Evolutionary conservation across 2,888 invertebrate species (phyloP), one percentile per base, ranked within the genome.

Genomic region (Spialia ferax): DNA sequence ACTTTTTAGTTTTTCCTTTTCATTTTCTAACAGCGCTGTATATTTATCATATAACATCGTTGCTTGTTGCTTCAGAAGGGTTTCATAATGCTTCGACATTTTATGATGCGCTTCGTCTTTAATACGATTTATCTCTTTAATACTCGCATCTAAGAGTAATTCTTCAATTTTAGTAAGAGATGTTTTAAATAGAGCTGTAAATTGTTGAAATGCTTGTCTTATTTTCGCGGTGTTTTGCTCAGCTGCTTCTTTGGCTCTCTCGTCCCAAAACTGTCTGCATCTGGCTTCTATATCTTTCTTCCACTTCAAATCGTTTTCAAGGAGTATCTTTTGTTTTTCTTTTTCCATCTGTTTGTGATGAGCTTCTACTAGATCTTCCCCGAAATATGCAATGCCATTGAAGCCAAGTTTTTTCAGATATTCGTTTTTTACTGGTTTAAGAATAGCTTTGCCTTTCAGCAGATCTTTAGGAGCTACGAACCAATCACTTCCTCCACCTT

Each of bases 401-500:
- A 75, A 84, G 23, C 86, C 84, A 57, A 91, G 75, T 72, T 87
- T 83, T 1, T 74, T 62, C 4, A 92, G 76, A 63, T 80, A 69
- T 68, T 86, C 74, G 26, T 83, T 85, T 65, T 80, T 80, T 0
- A 85, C 66, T 0, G 93, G 91, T 73, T 86, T 87, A 45, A 92
- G 69, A 11, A 89, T 87, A 2, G 78, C 71, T 68, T 81, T 83
- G 18, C 91, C 85, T 69, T 79, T 71, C 1, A 91, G 77, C 1
- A 89, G 72, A 1, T 90, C 87, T 45, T 80, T 70, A 0, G 93
- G 91, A 2, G 91, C 85, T 48, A 86, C 74, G 73, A 79, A 89
- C 91, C 92, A 92, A 66, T 89, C 86, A 65, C 52, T 79, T 0
- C 93, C 93, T 0, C 88, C 91, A 7, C 93, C 92, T 72, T 84